These are phyloP conservation scores for Semaprochilodus insignis DNA, from an alignment of 2,797 vertebrate genomes.

Conservation along the genomic window DNA sequence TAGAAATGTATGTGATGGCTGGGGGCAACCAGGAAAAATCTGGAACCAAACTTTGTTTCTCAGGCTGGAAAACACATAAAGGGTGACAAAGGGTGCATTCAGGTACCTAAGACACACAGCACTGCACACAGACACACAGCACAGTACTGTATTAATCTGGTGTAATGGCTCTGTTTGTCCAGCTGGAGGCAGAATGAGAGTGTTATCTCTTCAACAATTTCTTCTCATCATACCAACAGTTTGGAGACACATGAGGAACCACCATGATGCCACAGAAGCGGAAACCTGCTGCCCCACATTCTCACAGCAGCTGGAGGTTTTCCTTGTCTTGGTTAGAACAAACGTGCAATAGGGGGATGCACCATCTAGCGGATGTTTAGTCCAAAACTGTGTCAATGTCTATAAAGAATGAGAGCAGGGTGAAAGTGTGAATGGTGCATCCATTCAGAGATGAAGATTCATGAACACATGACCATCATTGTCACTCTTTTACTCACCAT, in stretches of 20 bases:
- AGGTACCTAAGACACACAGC: too few species aligned
- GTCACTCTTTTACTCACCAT: background rate
- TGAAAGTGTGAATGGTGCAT: background rate
- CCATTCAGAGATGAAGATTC: slow-evolving; percentile 11
- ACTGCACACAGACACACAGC: too few species aligned
- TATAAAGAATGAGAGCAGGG: background rate
- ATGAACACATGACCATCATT: background rate
- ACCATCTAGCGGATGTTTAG: too few species aligned
- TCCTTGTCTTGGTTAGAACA: background rate
- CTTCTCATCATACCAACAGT: background rate
- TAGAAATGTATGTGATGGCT: too few species aligned
- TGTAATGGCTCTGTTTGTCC: slow-evolving; percentile 16
- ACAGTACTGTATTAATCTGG: too few species aligned
- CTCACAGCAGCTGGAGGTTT: background rate
- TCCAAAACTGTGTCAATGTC: too few species aligned
- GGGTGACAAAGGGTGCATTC: too few species aligned
- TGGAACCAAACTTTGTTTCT: too few species aligned
- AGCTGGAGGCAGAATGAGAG: slow-evolving; percentile 21
- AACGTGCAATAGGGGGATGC: too few species aligned
- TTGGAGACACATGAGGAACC: background rate
- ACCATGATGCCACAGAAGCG: slow-evolving; percentile 10
- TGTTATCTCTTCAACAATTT: background rate
- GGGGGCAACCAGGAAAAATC: too few species aligned
- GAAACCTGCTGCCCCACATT: background rate
- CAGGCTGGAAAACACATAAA: too few species aligned